A percentile compares a stretch with the other conserved stretches of the same genome.
Evolutionary conservation across 2,113 vertebrate genomes (phyloP).

Genomic region (Pseudorasbora parva): DNA sequence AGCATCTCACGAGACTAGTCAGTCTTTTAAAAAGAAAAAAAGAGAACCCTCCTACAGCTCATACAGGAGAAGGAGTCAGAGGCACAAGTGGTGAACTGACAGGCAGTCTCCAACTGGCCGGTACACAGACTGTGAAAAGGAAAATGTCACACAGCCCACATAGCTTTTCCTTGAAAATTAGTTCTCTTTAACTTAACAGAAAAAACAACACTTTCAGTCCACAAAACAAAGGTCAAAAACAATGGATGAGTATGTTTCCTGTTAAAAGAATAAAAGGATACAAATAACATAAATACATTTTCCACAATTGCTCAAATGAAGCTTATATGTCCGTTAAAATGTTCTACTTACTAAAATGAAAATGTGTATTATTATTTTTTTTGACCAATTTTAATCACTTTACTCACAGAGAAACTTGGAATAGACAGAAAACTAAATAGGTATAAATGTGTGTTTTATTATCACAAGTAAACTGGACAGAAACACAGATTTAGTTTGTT

Average conservation of each 20-base stretch:
- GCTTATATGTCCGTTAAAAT: background rate
- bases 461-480: background rate
- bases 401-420: background rate
- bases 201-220: background rate
- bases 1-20: conserved; percentile 29
- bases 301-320: background rate
- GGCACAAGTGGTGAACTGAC: conserved; percentile 58
- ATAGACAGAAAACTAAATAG: background rate
- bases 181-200: background rate
- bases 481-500: background rate
- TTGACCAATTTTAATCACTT: background rate
- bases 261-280: background rate
- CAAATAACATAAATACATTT: background rate
- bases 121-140: conserved; percentile 20
- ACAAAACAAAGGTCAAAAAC: background rate
- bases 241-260: background rate
- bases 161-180: background rate
- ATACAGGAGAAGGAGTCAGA: conserved; percentile 52
- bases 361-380: background rate
- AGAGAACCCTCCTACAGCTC: conserved; percentile 34
- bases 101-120: conserved; percentile 16
- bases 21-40: conserved; percentile 30
- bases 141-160: conserved; percentile 34
- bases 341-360: background rate
- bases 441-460: too few relatives aligned